Base-by-base conservation (phyloP, 30 jellyfish, hydroid and myxozoan genomes). In the Hydractinia symbiolongicarpus region DNA sequence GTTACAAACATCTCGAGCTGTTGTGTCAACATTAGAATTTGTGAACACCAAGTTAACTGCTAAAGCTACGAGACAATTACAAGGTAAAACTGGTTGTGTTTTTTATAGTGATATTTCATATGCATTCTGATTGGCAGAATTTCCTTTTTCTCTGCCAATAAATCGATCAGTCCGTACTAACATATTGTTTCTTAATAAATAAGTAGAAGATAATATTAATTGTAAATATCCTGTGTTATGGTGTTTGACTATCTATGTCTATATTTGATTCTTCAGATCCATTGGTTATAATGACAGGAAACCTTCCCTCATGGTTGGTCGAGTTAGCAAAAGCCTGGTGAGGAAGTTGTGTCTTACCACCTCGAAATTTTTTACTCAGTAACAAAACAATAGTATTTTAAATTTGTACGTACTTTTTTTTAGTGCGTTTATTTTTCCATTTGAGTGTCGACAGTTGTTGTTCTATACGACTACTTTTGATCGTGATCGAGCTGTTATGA, bases 401-500 rank as follows among this genome's bases (percentile, higher is more conserved):
- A 11, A 2, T 67, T 21, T 55, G 20, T 15, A 67, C 40, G 44
- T 70, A 8, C 75, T 53, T 44, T 49, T 3, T 81, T 66, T 30
- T 84, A 94, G 99, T 82, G 96, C 99, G 55, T 94, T 94, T 84
- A 58, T 94, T 73, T 94, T 94, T 76, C 99, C 99, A 53, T 94
- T 94, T 68, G 99, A 94, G 66, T 88, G 96, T 74, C 96, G 99
- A 2, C 99, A 86, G 54, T 93, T 88, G 84, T 66, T 94, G 76
- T 94, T 94, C 72, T 94, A 94, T 68, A 70, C 96, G 19, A 82
- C 95, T 14, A 94, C 99, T 0, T 94, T 94, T 54, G 99, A 94
- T 54, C 74, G 99, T 81, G 99, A 94, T 73, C 82, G 99, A 70
- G 99, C 99, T 15, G 82, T 94, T 79, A 94, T 88, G 96, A 88